Conservation (phyloP, 2,113 vertebrate species). For the Urocynchramus pylzowi region DNA sequence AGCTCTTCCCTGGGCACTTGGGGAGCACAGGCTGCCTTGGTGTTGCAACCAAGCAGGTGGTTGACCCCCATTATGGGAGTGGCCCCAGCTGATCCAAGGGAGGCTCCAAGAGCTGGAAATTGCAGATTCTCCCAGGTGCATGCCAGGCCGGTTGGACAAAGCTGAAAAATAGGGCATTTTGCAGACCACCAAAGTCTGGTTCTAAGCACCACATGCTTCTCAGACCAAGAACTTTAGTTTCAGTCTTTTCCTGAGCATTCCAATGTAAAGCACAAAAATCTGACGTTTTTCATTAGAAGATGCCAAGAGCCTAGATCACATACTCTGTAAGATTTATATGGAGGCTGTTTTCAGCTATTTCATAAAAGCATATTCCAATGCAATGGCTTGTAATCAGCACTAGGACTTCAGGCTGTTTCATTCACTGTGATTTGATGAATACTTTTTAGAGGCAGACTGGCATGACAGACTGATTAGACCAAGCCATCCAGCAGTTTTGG, state of each 20-base stretch:
- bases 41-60: background rate
- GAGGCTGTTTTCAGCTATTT: background rate
- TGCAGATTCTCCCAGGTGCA: background rate
- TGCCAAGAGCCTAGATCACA: background rate
- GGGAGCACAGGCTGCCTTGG: background rate
- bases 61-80: too few relatives aligned
- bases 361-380: background rate
- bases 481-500: background rate
- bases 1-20: background rate
- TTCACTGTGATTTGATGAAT: conserved; percentile 6
- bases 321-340: background rate
- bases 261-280: background rate
- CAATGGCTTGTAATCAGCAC: background rate
- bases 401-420: background rate
- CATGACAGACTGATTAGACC: background rate
- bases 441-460: background rate
- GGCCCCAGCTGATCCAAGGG: background rate
- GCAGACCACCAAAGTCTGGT: background rate
- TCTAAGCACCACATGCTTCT: background rate
- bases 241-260: background rate
- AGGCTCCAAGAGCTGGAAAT: background rate
- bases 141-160: background rate
- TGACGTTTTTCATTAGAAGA: background rate
- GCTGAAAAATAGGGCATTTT: background rate
- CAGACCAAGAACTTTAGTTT: background rate